These are phyloP conservation scores for Pachydiplax longipennis DNA, from an alignment of 2,888 invertebrate species.

Conservation along the genomic window DNA sequence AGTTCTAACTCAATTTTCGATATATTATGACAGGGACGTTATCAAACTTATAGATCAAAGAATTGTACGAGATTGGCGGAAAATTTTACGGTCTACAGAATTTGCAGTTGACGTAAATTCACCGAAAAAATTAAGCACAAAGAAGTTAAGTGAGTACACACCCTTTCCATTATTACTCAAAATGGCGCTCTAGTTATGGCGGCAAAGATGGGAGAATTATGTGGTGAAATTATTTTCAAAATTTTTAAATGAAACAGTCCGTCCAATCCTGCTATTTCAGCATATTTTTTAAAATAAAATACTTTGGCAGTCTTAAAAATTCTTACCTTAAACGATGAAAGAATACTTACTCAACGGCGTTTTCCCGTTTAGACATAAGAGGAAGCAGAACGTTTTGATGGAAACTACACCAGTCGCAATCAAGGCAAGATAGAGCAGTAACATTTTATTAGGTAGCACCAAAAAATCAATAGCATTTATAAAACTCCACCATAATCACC, in stretches of 20 bases:
- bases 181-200: conserved; percentile 38
- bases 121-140: neutral
- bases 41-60: neutral
- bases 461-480: neutral
- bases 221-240: neutral
- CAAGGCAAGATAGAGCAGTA: neutral
- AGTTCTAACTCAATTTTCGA: neutral
- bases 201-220: conserved; percentile 10
- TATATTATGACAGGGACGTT: conserved; percentile 33
- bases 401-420: neutral
- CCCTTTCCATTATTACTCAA: conserved; percentile 10
- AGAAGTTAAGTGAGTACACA: neutral
- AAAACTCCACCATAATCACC: neutral
- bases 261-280: neutral
- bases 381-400: neutral
- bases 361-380: neutral
- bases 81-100: neutral
- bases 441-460: neutral
- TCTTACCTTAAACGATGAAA: neutral
- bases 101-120: neutral
- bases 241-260: neutral
- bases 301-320: neutral
- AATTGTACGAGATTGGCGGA: neutral
- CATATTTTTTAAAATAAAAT: neutral
- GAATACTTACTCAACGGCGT: neutral